Evolutionary conservation across 2,888 invertebrate genomes (phyloP).

Genomic region (Bombyx huttoni): DNA sequence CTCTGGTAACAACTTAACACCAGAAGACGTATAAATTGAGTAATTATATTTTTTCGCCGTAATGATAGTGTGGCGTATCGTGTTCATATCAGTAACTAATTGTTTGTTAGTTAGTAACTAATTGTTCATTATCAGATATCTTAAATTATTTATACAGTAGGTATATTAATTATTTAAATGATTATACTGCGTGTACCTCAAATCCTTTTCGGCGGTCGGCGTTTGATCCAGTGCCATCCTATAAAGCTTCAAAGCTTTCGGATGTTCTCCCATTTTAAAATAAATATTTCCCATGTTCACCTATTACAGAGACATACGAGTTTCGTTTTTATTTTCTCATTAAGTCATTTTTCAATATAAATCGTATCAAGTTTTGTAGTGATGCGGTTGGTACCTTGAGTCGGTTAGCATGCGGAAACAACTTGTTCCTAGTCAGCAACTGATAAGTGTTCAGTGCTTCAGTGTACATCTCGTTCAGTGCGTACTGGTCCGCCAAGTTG

Average conservation of each 20-base stretch:
- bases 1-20: too few species aligned
- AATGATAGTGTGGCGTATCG: too few species aligned
- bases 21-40: too few species aligned
- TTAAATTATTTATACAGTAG: too few species aligned
- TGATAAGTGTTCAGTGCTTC: conserved; percentile 97
- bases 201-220: conserved; percentile 92
- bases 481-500: conserved; percentile 95
- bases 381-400: conserved; percentile 81
- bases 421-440: conserved; percentile 92
- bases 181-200: conserved; percentile 72
- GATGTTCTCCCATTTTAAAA: conserved; percentile 92
- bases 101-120: too few species aligned
- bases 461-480: conserved; percentile 93
- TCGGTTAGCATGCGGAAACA: conserved; percentile 93
- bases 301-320: conserved; percentile 15
- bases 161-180: too few species aligned
- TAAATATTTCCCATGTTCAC: conserved; percentile 98
- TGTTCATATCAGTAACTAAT: too few species aligned
- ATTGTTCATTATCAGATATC: too few species aligned
- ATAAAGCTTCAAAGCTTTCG: conserved; percentile 97
- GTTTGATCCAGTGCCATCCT: conserved; percentile 98
- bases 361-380: background rate
- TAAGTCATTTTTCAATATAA: too few species aligned
- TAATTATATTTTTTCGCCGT: too few species aligned
- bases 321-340: too few species aligned